These are phyloP conservation scores for Gorsachius goisagi DNA, from an alignment of 2,113 vertebrate species.

Conservation along the genomic window DNA sequence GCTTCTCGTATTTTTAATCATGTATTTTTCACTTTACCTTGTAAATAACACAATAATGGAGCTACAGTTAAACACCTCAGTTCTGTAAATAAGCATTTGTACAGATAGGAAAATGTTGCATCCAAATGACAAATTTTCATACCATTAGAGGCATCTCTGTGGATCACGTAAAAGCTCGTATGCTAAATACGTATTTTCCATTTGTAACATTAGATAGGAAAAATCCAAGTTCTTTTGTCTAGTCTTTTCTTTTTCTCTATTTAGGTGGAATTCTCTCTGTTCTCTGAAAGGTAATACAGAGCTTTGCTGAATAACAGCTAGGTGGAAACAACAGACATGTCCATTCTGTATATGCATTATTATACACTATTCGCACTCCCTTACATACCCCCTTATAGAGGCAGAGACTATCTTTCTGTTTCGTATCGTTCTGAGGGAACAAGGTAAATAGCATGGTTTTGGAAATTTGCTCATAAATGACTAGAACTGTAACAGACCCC, in stretches of 20 bases:
- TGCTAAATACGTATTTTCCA: neutral
- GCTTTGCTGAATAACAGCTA: neutral
- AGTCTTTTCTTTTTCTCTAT: neutral
- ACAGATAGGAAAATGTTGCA: neutral
- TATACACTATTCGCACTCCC: neutral
- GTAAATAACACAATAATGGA: neutral
- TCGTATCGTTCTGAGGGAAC: neutral
- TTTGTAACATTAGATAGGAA: neutral
- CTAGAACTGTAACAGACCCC: neutral
- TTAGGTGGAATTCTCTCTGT: neutral
- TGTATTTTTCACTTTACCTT: neutral
- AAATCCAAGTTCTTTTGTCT: neutral
- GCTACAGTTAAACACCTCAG: neutral
- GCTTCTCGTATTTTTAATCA: neutral
- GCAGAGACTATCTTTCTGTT: neutral
- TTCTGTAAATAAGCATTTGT: neutral
- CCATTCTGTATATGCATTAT: neutral
- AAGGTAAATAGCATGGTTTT: neutral
- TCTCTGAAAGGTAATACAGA: neutral
- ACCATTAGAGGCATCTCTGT: neutral
- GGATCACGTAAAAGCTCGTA: neutral
- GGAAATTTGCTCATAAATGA: neutral
- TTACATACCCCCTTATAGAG: accelerated
- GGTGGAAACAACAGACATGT: neutral
- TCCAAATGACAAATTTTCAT: neutral